Evolutionary conservation across 1,140 invertebrate genomes (phyloP), one percentile per base, ranked within the genome.

Genomic region (Zaprionus lachaisei): DNA sequence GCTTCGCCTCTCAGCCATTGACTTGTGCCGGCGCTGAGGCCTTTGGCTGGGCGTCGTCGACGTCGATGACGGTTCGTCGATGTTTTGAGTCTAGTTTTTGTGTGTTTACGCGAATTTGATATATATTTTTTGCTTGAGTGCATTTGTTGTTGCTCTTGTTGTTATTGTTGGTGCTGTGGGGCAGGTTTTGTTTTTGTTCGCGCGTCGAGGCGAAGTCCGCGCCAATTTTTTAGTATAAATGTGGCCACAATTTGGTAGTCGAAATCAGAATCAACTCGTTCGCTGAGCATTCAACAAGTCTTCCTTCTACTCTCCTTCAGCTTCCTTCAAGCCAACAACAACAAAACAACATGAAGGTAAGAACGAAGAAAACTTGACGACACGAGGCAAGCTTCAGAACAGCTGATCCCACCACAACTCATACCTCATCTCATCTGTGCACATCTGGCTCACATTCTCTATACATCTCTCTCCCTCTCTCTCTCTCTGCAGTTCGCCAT

Each of bases 251-350:
- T 87, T 92, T 92, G 76, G 89, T 87, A 79, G 79, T 91, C 77
- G 74, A 91, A 92, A 91, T 92, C 91, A 92, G 91, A 92, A 92
- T 92, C 81, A 91, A 92, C 77, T 90, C 91, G 83, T 91, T 92
- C 91, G 79, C 80, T 91, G 91, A 92, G 90, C 91, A 80, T 79
- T 85, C 79, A 90, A 91, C 90, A 75, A 82, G 74, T 73, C 68
- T 77, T 75, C 75, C 79, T 86, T 84, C 83, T 82, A 47, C 9
- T 73, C 64, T 90, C 74, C 72, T 89, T 76, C 79, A 85, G 81
- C 72, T 76, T 78, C 77, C 80, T 65, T 68, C 79, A 77, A n/a
- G 70, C 76, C 63, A 54, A 66, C 73, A 66, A 77, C 68, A 81
- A 81, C 62, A 6, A 24, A 62, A 70, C 83, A 92, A 92, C 91